phyloP scores from a whole-genome alignment of 2,113 vertebrate species.

The Notechis scutatus region DNA sequence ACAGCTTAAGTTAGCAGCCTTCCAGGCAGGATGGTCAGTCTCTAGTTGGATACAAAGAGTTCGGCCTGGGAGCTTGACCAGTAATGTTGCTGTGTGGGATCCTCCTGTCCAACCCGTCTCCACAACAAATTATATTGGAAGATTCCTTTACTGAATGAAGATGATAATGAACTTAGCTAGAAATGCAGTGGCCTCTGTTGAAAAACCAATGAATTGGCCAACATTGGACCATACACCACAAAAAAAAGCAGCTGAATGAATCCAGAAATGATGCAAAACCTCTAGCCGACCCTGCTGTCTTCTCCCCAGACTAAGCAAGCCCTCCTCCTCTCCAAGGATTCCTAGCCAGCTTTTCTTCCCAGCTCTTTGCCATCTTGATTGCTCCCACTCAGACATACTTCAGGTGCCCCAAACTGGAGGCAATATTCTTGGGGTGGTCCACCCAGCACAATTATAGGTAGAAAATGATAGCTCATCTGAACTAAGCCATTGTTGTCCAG shows the following conservation, averaged over 20 bases:
- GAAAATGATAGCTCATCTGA: not conserved
- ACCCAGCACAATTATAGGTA: not conserved
- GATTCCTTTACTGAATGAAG: not conserved
- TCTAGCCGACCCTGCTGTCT: not conserved
- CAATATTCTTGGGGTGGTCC: not conserved
- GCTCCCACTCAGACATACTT: not conserved
- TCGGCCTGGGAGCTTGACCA: not conserved
- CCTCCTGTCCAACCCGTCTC: not conserved
- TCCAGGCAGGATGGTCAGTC: not conserved
- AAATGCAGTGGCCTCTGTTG: not conserved
- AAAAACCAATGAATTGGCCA: not conserved
- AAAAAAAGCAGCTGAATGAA: not conserved
- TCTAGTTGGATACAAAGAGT: not conserved
- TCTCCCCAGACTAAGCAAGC: not conserved
- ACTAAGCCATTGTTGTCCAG: not conserved
- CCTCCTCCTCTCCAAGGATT: not conserved
- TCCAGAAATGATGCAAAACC: not conserved
- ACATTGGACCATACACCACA: too few relatives aligned
- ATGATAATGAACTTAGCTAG: not conserved
- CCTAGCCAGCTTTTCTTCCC: not conserved
- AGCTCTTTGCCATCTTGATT: not conserved
- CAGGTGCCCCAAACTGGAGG: not conserved
- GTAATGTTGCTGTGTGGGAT: not conserved
- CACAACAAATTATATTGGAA: not conserved
- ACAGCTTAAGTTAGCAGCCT: not conserved